Base-by-base conservation (phyloP, 2,888 invertebrate species). In the Atrina japonica region DNA sequence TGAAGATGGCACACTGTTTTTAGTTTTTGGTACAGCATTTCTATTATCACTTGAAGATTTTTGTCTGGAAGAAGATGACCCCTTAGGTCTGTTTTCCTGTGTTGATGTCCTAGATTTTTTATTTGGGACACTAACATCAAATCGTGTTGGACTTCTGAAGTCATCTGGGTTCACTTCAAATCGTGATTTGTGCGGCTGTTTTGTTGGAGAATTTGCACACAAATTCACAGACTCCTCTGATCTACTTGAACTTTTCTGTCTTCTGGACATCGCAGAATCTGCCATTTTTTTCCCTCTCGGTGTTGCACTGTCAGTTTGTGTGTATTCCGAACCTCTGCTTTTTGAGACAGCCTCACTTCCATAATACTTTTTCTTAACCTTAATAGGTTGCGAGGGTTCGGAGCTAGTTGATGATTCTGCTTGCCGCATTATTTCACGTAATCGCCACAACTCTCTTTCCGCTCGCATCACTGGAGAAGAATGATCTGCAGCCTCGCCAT, bases 381-480 rank as follows among this genome's bases (percentile, higher is more conserved):
- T 80, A 0, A 77, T 81, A 14, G 75, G 73, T 9, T 73, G 76
- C 23, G 77, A 69, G 1, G 77, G 71, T 11, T 47, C 35, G 25
- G 25, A 64, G 68, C 53, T 76, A 78, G 43, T 77, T 76, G 9
- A 73, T 68, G 11, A 70, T 65, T 73, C 71, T 21, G 77, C 67
- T 25, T 77, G 74, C 45, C 80, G 56, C 76, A 78, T 76, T 59
- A 80, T 76, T 29, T 78, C 75, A 30, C 83, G 80, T n/a, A 86
- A 71, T 45, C 77, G 80, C n/a, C 76, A 78, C 25, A 85, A 68
- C 41, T 87, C 86, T 25, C 79, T 70, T 70, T 87, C 87, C 7
- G 87, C 87, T 64, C 80, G 79, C 50, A 87, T 75, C 47, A 87
- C 63, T 2, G 87, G 87, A 16, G 87, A 87, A 40, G 63, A 52